Evolutionary conservation across 1,140 invertebrate genomes (phyloP).

Genomic region (Calycopis cecrops): DNA sequence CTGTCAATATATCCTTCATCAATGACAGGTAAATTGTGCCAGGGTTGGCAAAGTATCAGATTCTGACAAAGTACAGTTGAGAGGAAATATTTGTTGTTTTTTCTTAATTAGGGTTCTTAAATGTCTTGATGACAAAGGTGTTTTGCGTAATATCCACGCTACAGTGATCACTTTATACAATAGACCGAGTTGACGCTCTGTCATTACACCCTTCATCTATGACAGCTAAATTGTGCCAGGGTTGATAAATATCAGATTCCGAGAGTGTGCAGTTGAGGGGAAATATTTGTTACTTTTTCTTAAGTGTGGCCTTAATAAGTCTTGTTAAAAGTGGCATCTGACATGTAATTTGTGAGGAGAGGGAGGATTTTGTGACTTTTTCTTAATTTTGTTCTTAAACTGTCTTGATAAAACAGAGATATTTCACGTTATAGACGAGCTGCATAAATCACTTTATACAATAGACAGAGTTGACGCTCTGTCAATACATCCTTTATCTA

Average conservation of each 20-base stretch:
- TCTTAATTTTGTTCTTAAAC: too few relatives aligned
- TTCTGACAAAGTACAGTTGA: background rate
- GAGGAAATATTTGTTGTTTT: background rate
- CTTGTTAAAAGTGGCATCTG: too few relatives aligned
- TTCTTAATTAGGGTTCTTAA: background rate
- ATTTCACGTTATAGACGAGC: constrained; percentile 17
- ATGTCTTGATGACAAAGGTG: constrained; percentile 9
- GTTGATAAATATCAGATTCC: background rate
- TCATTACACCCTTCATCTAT: constrained; percentile 17
- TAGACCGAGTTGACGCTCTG: constrained; percentile 22
- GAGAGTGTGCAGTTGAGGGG: background rate
- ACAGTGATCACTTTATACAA: constrained; percentile 25
- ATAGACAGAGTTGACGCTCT: constrained; percentile 23
- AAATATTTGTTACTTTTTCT: background rate
- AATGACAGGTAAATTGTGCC: constrained; percentile 1
- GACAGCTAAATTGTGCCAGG: constrained; percentile 6
- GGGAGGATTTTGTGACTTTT: too few relatives aligned
- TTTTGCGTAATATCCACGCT: constrained; percentile 20
- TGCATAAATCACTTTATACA: constrained; percentile 24
- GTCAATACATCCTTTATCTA: constrained; percentile 17
- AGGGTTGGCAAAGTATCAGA: background rate
- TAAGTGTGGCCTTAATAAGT: too few relatives aligned
- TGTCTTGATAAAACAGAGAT: constrained; percentile 4
- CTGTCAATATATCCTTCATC: constrained; percentile 2
- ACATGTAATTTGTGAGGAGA: too few relatives aligned